phyloP scores from a whole-genome alignment of 1,140 invertebrate genomes.

The Drosophila setifemur region DNA sequence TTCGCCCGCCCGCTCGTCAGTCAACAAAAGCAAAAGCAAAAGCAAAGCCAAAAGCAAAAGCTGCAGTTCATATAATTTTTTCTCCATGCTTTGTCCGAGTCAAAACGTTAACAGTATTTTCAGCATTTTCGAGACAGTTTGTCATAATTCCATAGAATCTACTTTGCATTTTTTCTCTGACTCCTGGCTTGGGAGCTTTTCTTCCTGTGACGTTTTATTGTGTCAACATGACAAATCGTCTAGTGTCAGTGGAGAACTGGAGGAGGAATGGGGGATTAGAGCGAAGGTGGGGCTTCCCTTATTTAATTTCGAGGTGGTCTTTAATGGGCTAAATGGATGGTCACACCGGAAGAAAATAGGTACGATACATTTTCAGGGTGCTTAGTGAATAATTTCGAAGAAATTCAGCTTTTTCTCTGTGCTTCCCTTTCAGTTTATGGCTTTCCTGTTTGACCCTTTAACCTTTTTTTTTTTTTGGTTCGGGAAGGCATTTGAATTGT shows the following conservation, averaged over 20 bases:
- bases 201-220: constrained; percentile 64
- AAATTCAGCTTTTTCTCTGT: not conserved
- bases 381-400: too few relatives aligned
- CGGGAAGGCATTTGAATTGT: constrained; percentile 8
- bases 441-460: constrained; percentile 2
- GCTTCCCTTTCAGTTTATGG: not conserved
- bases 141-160: constrained; percentile 78
- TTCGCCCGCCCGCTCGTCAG: constrained; percentile 40
- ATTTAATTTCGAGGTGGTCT: constrained; percentile 63
- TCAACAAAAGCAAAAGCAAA: constrained; percentile 59
- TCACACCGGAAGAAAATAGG: not conserved
- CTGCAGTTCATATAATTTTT: constrained; percentile 57
- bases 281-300: constrained; percentile 33
- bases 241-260: constrained; percentile 42
- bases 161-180: constrained; percentile 34
- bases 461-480: constrained; percentile 9
- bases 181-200: constrained; percentile 18
- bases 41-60: constrained; percentile 63
- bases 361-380: too few relatives aligned
- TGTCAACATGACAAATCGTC: constrained; percentile 79
- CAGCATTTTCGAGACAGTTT: constrained; percentile 79
- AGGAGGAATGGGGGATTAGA: not conserved
- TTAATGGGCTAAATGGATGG: constrained; percentile 59
- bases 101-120: constrained; percentile 78
- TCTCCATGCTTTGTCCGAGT: constrained; percentile 25